Evolutionary conservation across 2,888 invertebrate species (phyloP).

Genomic region (Drosophila conformis): DNA sequence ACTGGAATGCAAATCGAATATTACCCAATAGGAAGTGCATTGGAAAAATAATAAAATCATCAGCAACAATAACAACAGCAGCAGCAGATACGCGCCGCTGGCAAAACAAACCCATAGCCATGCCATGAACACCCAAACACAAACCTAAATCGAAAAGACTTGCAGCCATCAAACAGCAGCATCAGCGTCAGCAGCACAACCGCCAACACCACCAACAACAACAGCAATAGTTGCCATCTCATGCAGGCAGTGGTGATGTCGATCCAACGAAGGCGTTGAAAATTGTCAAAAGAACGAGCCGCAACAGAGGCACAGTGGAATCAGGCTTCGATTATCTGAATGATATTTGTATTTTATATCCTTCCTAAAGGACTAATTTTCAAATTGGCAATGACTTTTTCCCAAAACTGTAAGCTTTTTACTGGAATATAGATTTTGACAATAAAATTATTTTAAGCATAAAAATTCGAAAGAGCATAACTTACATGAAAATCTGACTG

Average conservation of each 20-base stretch:
- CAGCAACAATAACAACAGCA: slow-evolving; percentile 56
- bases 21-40: slow-evolving; percentile 79
- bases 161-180: slow-evolving; percentile 72
- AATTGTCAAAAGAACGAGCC: slow-evolving; percentile 81
- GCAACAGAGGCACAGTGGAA: slow-evolving; percentile 59
- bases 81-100: slow-evolving; percentile 47
- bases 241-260: slow-evolving; percentile 65
- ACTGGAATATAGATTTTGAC: not conserved
- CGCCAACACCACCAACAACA: slow-evolving; percentile 25
- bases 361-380: not conserved
- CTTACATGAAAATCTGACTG: not conserved
- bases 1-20: slow-evolving; percentile 78
- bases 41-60: slow-evolving; percentile 77
- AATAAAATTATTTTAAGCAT: not conserved
- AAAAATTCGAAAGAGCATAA: not conserved
- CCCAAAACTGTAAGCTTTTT: not conserved
- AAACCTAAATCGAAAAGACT: slow-evolving; percentile 31
- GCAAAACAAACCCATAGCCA: slow-evolving; percentile 70
- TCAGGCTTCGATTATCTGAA: slow-evolving; percentile 1
- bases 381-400: not conserved
- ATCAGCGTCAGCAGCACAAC: slow-evolving; percentile 47
- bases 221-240: slow-evolving; percentile 72
- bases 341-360: not conserved
- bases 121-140: slow-evolving; percentile 46
- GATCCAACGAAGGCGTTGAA: slow-evolving; percentile 79